Evolutionary conservation across 2,113 vertebrate species (phyloP), one percentile per base, ranked within the genome.

Genomic region (Coryphaenoides rupestris): DNA sequence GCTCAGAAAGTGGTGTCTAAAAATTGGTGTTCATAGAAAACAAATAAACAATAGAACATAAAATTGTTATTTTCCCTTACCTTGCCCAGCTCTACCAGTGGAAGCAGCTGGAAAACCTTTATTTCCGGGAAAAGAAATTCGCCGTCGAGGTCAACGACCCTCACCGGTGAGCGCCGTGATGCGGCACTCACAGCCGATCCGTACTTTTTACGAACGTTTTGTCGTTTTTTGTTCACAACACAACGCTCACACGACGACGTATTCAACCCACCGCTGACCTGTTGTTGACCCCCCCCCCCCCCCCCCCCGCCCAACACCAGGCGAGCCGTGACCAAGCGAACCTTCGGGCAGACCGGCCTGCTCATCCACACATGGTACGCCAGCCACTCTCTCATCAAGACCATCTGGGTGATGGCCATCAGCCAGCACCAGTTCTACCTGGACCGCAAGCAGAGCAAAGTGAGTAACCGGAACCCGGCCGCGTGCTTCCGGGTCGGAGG

Each of bases 381-480:
- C 45, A 94, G 91, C 86, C 93, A 95, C 57, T 95, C 95, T 56
- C 85, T 98, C 80, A 99, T 99, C 89, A 99, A 98, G 75, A 98
- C 95, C 89, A 98, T 99, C 84, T 99, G 96, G 97, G 93, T 94
- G 68, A 99, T 99, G 97, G 96, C 97, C 56, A 98, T 99, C 73
- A 99, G 96, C 86, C 96, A 99, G 75, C 96, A 99, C 61, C 97
- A 99, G 84, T 99, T 99, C 78, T 99, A 99, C 92, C 83, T 99
- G 92, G 96, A 99, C 86, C 93, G 96, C 78, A 99, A 99, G 74
- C 97, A 99, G 86, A 98, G 94, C 89, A 98, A 96, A 91, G 97
- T 99, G 84, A 94, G 95, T 60, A 13, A 70, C 55, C 1, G 19
- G n/a, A 10, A 10, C 5, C 10, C n/a, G n/a, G n/a, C n/a, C n/a